Conservation (phyloP, 1,140 invertebrate species). For the Heliconius nattereri region DNA sequence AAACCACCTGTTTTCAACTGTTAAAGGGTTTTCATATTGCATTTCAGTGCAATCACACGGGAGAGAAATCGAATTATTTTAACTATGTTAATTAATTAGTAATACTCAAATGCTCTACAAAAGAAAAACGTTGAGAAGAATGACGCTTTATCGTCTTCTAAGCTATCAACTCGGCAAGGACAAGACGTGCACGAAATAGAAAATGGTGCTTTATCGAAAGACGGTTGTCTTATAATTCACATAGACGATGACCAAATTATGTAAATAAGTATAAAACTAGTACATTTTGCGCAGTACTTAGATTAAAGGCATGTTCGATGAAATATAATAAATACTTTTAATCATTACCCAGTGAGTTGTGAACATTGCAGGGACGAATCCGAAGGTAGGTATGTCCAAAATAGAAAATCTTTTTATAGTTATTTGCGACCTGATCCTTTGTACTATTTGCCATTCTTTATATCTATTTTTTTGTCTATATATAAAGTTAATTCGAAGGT, state of each 20-base stretch:
- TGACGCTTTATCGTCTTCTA: constrained; percentile 29
- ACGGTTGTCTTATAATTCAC: not conserved
- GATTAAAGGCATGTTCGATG: not conserved
- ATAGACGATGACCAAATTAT: not conserved
- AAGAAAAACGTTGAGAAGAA: constrained; percentile 40
- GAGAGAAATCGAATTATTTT: too few species aligned
- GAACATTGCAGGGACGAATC: not conserved
- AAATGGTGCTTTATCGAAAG: constrained; percentile 29
- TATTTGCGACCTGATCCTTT: not conserved
- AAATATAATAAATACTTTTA: not conserved
- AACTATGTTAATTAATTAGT: not conserved
- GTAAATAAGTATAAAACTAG: not conserved
- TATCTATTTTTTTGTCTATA: not conserved
- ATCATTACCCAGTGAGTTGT: not conserved
- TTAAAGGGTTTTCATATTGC: too few species aligned
- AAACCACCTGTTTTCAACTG: too few species aligned
- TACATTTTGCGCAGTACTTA: not conserved
- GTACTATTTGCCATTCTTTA: not conserved
- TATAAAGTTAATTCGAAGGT: too few species aligned
- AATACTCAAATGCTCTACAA: constrained; percentile 31
- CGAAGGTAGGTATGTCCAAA: constrained; percentile 3
- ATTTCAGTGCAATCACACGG: too few species aligned
- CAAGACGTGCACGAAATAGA: constrained; percentile 42
- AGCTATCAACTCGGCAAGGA: constrained; percentile 39
- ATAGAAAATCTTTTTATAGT: constrained; percentile 6